Evolutionary conservation across 2,797 vertebrate genomes (phyloP).

Genomic region (Phalloptychus januarius): DNA sequence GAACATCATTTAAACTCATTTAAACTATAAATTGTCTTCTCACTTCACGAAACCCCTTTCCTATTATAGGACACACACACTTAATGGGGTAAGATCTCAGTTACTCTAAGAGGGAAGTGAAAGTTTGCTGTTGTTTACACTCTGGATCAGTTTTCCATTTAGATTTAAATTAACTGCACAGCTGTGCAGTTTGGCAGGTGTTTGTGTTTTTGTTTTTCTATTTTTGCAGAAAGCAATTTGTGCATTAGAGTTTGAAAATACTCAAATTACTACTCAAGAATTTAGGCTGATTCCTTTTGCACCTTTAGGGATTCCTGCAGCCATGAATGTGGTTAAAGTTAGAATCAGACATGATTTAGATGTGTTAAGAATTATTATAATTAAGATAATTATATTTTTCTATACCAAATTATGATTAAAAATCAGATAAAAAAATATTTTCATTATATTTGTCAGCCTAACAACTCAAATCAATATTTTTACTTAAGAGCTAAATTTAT

Average conservation of each 20-base stretch:
- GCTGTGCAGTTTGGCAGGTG: slow-evolving; percentile 53
- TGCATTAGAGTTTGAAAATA: not conserved
- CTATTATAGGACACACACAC: slow-evolving; percentile 13
- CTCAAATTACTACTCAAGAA: not conserved
- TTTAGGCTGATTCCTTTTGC: not conserved
- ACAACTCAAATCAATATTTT: not conserved
- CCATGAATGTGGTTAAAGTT: slow-evolving; percentile 2
- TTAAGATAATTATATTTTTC: not conserved
- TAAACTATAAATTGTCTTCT: not conserved
- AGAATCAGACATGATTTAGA: not conserved
- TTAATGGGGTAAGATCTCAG: not conserved
- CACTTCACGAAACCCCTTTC: not conserved
- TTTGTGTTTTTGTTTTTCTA: slow-evolving; percentile 28
- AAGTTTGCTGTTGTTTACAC: slow-evolving; percentile 72
- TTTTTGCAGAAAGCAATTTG: slow-evolving; percentile 17
- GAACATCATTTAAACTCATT: not conserved
- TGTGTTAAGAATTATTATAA: not conserved
- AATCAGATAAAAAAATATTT: not conserved
- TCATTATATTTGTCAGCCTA: not conserved
- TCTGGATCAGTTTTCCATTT: slow-evolving; percentile 66
- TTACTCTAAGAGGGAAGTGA: slow-evolving; percentile 65
- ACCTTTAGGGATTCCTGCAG: not conserved
- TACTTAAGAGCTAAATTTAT: not conserved
- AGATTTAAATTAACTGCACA: slow-evolving; percentile 61
- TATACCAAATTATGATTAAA: not conserved